Base-by-base conservation (phyloP, 1,140 invertebrate genomes). In the Atta cephalotes region DNA sequence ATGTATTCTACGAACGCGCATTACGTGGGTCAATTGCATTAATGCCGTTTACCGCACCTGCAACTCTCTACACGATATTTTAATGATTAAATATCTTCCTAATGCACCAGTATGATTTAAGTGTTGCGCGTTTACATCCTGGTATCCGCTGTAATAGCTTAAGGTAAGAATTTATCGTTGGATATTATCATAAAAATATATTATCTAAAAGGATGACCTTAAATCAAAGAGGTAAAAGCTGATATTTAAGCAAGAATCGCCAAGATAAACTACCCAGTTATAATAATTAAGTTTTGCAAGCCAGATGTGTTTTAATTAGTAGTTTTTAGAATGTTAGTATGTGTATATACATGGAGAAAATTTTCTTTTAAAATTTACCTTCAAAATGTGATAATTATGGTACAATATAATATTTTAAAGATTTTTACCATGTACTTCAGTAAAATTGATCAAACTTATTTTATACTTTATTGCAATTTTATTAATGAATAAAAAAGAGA, bases 161-260 rank as follows among this genome's bases (percentile, higher is more conserved):
- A 84, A 60, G 39, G 12, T 25, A 21, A 51, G 1, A 88, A 89
- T 89, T 89, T 89, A 89, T 85, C 5, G 79, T 3, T 14, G 51
- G 39, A 56, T 53, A 89, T 89, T 89, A 88, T 81, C 53, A 63
- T 51, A 56, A 72, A 81, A 72, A 58, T 81, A 56, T 81, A 81
- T 58, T 60, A 65, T 9, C 25, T 25, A 25, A 70, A 71, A 49
- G 28, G 16, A 88, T 60, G 45, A 62, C 49, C 16, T 39, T 89
- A 89, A 88, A 89, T 89, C 80, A 88, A 63, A 39, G 28, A 9
- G 14, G 25, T 85, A 88, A 72, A 77, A 39, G 21, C 14, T 31
- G 21, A 10, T n/a, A 51, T 49, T 68, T 45, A 60, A 25, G 18
- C 25, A 74, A 74, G 51, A 45, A 39, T 12, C 31, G 10, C 21